A percentile compares a stretch with the other conserved stretches of the same genome.
Conservation (phyloP, 2,888 invertebrate species). For the Laspeyria flexula region DNA sequence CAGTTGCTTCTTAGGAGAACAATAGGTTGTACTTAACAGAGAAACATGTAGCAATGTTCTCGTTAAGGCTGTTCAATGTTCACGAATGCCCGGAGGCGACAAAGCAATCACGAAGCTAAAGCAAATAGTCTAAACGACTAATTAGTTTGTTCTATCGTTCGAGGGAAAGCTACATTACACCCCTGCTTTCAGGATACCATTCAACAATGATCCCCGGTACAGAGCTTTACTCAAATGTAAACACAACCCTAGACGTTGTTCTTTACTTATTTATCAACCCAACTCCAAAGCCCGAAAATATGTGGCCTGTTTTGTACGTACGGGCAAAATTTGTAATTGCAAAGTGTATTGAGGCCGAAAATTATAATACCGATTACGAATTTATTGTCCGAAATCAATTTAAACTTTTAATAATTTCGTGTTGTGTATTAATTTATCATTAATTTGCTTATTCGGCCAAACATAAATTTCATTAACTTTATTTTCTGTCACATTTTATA, state of each 20-base stretch:
- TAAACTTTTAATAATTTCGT: conserved; percentile 23
- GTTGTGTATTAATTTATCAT: conserved; percentile 17
- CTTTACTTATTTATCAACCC: conserved; percentile 2
- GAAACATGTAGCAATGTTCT: conserved; percentile 43
- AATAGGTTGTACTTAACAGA: conserved; percentile 37
- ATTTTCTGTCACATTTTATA: background rate
- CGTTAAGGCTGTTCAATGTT: conserved; percentile 49
- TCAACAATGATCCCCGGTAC: conserved; percentile 31
- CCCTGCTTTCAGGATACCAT: conserved; percentile 35
- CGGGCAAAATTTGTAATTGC: conserved; percentile 23
- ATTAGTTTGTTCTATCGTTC: conserved; percentile 77
- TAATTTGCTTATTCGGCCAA: conserved; percentile 4
- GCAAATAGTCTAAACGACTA: conserved; percentile 78
- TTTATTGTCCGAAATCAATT: conserved; percentile 15
- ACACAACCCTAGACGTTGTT: background rate
- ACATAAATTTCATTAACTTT: conserved; percentile 16
- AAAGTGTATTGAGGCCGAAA: conserved; percentile 35
- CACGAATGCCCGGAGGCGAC: conserved; percentile 57
- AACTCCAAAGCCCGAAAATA: background rate
- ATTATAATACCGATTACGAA: conserved; percentile 19
- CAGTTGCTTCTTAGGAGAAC: conserved; percentile 21
- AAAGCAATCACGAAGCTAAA: conserved; percentile 70
- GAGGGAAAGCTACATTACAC: conserved; percentile 50
- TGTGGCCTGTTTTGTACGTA: conserved; percentile 10
- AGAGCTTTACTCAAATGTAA: conserved; percentile 6